phyloP scores from a whole-genome alignment of 2,888 invertebrate genomes.

The Pecten maximus region DNA sequence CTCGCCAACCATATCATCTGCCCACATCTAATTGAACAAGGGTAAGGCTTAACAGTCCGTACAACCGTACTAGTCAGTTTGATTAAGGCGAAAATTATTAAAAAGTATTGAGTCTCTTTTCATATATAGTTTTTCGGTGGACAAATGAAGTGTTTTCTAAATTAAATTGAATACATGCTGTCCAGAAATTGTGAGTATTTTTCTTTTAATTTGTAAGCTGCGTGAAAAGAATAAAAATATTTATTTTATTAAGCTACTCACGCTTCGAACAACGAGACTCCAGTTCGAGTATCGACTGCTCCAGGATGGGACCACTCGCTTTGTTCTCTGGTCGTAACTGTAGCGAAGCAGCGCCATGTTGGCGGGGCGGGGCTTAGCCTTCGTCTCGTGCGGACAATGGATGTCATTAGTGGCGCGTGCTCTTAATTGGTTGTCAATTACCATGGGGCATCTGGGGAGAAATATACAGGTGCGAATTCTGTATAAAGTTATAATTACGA shows the following conservation, averaged over 20 bases:
- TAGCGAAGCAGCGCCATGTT: constrained; percentile 35
- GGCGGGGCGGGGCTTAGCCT: constrained; percentile 30
- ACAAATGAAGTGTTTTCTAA: neutral
- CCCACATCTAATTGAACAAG: constrained; percentile 17
- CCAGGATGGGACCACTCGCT: neutral
- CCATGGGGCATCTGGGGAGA: constrained; percentile 29
- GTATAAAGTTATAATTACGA: constrained; percentile 25
- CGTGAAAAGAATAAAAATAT: constrained; percentile 21
- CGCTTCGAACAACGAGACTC: neutral
- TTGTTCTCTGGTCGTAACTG: constrained; percentile 25
- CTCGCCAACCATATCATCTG: neutral
- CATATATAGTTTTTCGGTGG: neutral
- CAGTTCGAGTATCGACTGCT: constrained; percentile 7
- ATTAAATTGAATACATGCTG: neutral
- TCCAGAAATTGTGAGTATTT: neutral
- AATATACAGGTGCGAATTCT: constrained; percentile 1
- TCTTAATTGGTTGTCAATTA: constrained; percentile 32
- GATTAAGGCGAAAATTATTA: neutral
- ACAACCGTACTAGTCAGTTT: neutral
- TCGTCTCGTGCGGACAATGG: constrained; percentile 33
- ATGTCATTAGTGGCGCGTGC: constrained; percentile 35
- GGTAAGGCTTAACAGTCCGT: neutral
- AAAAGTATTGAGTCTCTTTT: neutral
- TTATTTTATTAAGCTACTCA: constrained; percentile 16
- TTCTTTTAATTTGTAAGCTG: neutral